These are phyloP conservation scores for Nephrotoma appendiculata DNA, from an alignment of 2,888 invertebrate species.

Conservation along the genomic window DNA sequence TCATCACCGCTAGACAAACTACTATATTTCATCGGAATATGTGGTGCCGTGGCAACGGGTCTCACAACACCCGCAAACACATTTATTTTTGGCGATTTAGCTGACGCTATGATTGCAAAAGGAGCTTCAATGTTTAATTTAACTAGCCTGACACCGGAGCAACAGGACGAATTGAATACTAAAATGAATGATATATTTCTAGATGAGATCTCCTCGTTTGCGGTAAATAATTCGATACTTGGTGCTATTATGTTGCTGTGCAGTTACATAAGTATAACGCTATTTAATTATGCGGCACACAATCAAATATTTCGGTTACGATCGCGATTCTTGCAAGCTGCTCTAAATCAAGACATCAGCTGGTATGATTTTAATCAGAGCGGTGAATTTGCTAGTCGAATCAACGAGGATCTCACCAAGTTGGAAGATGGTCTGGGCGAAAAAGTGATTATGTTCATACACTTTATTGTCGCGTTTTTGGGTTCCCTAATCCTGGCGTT, in stretches of 20 bases:
- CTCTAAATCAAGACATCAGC: constrained; percentile 49
- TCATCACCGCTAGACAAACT: constrained; percentile 40
- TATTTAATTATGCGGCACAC: constrained; percentile 48
- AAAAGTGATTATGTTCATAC: constrained; percentile 52
- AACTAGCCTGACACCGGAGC: neutral
- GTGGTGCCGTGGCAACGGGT: constrained; percentile 39
- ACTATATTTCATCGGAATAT: constrained; percentile 36
- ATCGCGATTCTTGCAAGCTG: constrained; percentile 41
- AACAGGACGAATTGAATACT: constrained; percentile 23
- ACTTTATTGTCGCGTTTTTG: constrained; percentile 47
- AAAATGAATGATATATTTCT: constrained; percentile 35
- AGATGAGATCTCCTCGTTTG: constrained; percentile 35
- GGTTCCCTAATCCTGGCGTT: constrained; percentile 50
- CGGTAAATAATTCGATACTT: constrained; percentile 39
- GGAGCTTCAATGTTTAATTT: constrained; percentile 7
- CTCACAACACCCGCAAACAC: constrained; percentile 45
- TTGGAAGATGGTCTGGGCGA: constrained; percentile 66
- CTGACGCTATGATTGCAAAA: constrained; percentile 13
- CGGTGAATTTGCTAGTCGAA: constrained; percentile 49
- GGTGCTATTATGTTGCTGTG: constrained; percentile 39
- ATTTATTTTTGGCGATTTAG: constrained; percentile 38
- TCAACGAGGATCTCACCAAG: constrained; percentile 52
- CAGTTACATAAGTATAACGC: constrained; percentile 42
- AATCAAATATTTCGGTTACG: constrained; percentile 47
- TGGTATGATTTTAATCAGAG: constrained; percentile 51